Conservation (phyloP, 2,113 vertebrate genomes). For the Bothrops jararaca region DNA sequence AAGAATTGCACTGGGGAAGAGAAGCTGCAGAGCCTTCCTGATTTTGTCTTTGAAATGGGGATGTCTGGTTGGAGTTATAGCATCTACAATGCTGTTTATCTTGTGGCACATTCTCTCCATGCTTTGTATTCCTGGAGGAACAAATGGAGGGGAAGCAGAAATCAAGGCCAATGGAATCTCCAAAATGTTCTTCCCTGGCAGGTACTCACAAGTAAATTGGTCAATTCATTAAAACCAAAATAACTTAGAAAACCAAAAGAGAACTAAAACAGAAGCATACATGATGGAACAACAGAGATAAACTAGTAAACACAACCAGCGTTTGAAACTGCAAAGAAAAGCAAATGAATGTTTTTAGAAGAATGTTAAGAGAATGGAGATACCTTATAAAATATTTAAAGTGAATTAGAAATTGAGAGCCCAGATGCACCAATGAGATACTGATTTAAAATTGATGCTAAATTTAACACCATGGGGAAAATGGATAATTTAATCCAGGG, state of each 20-base stretch:
- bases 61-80: neutral
- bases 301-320: neutral
- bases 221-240: neutral
- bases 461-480: neutral
- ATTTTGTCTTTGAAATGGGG: neutral
- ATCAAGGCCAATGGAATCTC: neutral
- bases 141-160: neutral
- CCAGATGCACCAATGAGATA: neutral
- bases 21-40: neutral
- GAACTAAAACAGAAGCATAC: neutral
- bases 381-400: neutral
- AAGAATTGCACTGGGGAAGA: neutral
- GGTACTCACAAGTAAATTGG: neutral
- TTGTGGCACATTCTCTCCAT: neutral
- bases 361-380: neutral
- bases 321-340: neutral
- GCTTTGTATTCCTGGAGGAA: neutral
- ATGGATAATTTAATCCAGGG: neutral
- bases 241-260: neutral
- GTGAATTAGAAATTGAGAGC: neutral
- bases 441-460: neutral
- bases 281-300: neutral
- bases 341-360: neutral
- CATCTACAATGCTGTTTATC: conserved; percentile 4
- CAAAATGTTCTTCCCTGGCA: neutral